Conservation (phyloP, 2,888 invertebrate genomes). For the Athalia circularis region DNA sequence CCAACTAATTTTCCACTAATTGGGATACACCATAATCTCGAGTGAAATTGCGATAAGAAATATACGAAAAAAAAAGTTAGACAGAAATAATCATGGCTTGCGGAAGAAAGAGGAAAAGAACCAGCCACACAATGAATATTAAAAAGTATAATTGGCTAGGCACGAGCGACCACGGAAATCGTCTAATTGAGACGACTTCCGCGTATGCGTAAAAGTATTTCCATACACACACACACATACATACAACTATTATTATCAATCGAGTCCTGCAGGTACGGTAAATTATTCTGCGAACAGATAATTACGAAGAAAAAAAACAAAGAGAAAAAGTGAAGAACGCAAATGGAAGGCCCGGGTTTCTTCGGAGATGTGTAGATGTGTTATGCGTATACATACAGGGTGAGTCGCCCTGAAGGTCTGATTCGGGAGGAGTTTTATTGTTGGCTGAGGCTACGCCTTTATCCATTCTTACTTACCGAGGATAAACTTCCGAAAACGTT, state of each 20-base stretch:
- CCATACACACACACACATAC: background rate
- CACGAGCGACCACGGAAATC: constrained; percentile 25
- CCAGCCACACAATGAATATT: constrained; percentile 18
- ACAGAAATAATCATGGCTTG: background rate
- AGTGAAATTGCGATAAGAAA: background rate
- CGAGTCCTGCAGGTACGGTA: background rate
- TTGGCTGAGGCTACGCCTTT: too few species aligned
- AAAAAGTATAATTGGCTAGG: constrained; percentile 31
- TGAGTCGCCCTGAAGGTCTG: too few species aligned
- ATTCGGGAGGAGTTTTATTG: too few species aligned
- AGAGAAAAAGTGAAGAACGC: too few species aligned
- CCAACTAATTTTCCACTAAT: background rate
- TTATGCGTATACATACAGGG: too few species aligned
- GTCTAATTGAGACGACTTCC: constrained; percentile 13
- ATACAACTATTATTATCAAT: too few species aligned
- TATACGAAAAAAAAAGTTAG: background rate
- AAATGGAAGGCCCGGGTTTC: too few species aligned
- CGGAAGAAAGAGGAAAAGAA: background rate
- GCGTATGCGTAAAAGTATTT: background rate
- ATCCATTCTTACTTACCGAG: too few species aligned
- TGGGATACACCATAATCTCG: background rate
- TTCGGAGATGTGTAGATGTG: too few species aligned
- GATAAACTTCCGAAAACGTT: too few species aligned
- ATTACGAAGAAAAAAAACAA: too few species aligned
- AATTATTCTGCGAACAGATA: constrained; percentile 20